Evolutionary conservation across 2,797 vertebrate species (phyloP), one percentile per base, ranked within the genome.

Genomic region (Alcedo atthis): DNA sequence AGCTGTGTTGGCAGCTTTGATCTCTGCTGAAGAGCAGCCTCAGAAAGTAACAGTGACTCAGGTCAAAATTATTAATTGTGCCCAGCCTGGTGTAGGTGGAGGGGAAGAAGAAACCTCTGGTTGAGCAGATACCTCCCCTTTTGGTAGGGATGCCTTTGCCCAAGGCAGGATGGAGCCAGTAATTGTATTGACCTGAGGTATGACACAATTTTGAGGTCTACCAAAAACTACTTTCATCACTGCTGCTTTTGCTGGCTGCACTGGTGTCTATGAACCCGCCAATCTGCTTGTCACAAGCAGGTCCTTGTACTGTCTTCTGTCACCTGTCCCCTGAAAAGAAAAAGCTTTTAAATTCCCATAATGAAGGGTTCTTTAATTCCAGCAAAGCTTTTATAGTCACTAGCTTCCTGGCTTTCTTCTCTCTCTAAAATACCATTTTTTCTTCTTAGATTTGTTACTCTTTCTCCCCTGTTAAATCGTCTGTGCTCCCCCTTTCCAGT

Each of bases 381-480:
- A 93, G 62, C 63, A 68, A 68, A 90, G 85, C 75, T 35, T 94
- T 94, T 79, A 84, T 10, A 87, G 55, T n/a, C 51, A 7, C 63
- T 46, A 55, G 35, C 83, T 80, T 90, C 62, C 78, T 70, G 66
- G 53, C 15, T 90, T 93, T 91, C 81, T 92, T 49, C 59, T 90
- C 54, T 74, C 69, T 45, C 73, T 33, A 93, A 89, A 95, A 93
- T 7, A 90, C 19, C 1, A 1, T 53, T 95, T 92, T 94, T 58
- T 90, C 76, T 79, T 86, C 81, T 91, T 77, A 79, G 90, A 94
- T 96, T 93, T 94, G 89, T 94, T 93, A 58, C 89, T 89, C 64
- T 94, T 92, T 90, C 79, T 96, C 68, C 48, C 25, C 85, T 96
- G 94, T 54, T 93, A 95, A 96, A 94, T 93, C 62, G 81, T 63